Evolutionary conservation across 1,140 invertebrate species (phyloP).

Genomic region (Oedothorax gibbosus): DNA sequence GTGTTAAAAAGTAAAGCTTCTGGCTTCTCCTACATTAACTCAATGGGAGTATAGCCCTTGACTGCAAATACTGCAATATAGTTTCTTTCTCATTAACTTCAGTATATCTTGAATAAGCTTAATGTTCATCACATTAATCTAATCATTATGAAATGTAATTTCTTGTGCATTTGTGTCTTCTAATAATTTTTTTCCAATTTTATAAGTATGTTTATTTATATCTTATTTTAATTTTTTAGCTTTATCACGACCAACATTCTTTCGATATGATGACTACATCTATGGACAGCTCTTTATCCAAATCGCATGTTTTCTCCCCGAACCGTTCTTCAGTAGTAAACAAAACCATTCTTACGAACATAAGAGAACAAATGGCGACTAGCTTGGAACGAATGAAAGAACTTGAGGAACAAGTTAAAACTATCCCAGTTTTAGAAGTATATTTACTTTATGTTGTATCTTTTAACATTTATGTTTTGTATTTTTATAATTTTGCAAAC

Average conservation of each 20-base stretch:
- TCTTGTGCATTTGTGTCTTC: no score
- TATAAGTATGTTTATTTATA: background rate
- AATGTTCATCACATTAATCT: no score
- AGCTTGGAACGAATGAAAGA: constrained; percentile 82
- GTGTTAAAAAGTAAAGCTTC: no score
- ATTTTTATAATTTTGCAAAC: no score
- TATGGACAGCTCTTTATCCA: background rate
- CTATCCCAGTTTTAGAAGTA: constrained; percentile 84
- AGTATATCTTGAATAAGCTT: no score
- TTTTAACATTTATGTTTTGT: no score
- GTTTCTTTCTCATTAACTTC: no score
- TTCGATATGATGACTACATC: constrained; percentile 20
- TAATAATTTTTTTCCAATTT: no score
- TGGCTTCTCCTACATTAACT: no score
- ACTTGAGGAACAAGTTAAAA: constrained; percentile 86
- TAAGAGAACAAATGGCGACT: constrained; percentile 81
- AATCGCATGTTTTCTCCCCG: constrained; percentile 9
- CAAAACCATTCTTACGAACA: constrained; percentile 65
- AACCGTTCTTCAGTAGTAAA: constrained; percentile 50
- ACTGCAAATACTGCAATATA: no score
- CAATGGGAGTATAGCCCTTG: no score
- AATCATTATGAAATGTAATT: no score
- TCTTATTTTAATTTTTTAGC: background rate
- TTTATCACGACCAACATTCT: background rate
- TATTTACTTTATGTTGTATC: background rate